These are phyloP conservation scores for Artibeus lituratus DNA, from an alignment of 2,797 vertebrate genomes.

Conservation along the genomic window DNA sequence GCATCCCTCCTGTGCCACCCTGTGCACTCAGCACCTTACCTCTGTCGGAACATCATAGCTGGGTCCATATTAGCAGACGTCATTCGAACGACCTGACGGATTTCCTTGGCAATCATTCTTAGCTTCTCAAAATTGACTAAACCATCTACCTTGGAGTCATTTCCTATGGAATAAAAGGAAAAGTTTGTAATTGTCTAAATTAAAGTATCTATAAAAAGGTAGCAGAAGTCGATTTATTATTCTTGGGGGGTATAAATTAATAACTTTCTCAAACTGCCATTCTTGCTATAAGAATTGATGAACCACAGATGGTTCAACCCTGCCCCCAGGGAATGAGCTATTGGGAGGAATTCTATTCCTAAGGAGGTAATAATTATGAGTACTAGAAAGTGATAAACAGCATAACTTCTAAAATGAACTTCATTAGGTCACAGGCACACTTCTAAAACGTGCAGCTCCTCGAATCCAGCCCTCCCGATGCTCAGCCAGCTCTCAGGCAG, in stretches of 20 bases:
- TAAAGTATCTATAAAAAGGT: neutral
- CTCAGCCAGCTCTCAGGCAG: neutral
- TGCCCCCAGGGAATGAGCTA: neutral
- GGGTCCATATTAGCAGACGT: constrained; percentile 98
- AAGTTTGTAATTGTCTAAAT: constrained; percentile 7
- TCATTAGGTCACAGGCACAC: neutral
- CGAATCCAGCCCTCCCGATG: neutral
- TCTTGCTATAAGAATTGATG: neutral
- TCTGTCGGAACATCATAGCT: constrained; percentile 97
- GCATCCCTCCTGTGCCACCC: neutral
- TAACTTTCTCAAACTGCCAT: neutral
- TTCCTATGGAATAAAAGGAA: constrained; percentile 84
- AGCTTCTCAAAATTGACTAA: constrained; percentile 98
- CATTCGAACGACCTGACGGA: constrained; percentile 94
- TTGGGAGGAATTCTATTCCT: neutral
- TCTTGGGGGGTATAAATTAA: neutral
- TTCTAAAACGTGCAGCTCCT: neutral
- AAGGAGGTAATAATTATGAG: neutral
- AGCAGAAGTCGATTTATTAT: neutral
- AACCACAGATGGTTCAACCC: neutral
- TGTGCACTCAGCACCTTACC: constrained; percentile 82
- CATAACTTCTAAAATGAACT: neutral
- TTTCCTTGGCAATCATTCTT: constrained; percentile 98
- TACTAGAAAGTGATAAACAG: neutral
- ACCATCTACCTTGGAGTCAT: constrained; percentile 95